phyloP scores from a whole-genome alignment of 2,888 invertebrate genomes.

The Crioceris asparagi region DNA sequence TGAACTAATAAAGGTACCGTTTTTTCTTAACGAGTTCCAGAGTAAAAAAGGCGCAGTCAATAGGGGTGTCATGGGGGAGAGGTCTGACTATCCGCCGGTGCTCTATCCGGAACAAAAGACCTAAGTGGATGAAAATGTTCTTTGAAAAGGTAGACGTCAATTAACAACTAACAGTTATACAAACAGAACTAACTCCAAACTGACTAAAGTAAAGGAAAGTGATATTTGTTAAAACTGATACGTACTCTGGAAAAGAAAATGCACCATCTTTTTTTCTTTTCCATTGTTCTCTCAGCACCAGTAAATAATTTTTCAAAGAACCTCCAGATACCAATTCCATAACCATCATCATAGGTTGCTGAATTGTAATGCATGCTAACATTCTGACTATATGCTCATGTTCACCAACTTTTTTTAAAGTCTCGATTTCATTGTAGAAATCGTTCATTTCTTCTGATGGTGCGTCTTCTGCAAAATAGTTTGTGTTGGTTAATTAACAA shows the following conservation, averaged over 20 bases:
- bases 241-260: conserved; percentile 26
- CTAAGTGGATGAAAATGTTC: too few relatives aligned
- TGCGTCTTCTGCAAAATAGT: conserved; percentile 38
- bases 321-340: conserved; percentile 73
- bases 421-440: conserved; percentile 65
- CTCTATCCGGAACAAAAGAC: too few relatives aligned
- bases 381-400: conserved; percentile 68
- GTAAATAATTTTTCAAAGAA: conserved; percentile 55
- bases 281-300: conserved; percentile 39
- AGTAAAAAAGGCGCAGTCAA: too few relatives aligned
- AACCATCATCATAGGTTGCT: conserved; percentile 59
- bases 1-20: too few relatives aligned
- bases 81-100: too few relatives aligned
- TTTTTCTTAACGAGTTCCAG: too few relatives aligned
- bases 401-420: conserved; percentile 55
- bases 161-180: too few relatives aligned
- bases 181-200: too few relatives aligned
- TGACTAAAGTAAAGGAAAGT: background rate
- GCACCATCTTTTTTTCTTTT: conserved; percentile 14
- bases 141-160: too few relatives aligned
- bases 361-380: conserved; percentile 62
- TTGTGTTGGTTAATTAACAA: background rate
- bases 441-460: conserved; percentile 53
- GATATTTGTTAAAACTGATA: too few relatives aligned
- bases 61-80: too few relatives aligned